Evolutionary conservation across 1,140 invertebrate species (phyloP).

Genomic region (Drosophila sp.): DNA sequence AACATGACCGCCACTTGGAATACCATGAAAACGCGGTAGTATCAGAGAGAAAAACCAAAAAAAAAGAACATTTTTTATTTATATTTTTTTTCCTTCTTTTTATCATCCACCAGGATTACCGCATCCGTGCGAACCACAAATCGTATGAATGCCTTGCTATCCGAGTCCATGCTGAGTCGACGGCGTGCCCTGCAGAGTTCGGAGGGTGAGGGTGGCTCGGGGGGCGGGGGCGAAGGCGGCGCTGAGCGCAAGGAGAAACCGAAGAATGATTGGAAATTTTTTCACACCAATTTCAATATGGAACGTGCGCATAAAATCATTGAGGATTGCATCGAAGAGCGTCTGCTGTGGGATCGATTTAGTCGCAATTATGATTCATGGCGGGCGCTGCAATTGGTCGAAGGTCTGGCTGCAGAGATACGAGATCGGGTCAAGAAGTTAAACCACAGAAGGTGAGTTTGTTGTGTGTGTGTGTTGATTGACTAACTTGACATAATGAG

Average conservation of each 20-base stretch:
- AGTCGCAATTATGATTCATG: slow-evolving; percentile 80
- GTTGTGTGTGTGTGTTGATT: not conserved
- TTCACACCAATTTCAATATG: slow-evolving; percentile 82
- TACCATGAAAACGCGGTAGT: slow-evolving; percentile 73
- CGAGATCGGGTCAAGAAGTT: slow-evolving; percentile 76
- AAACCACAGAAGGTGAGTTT: slow-evolving; percentile 76
- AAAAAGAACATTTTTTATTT: not conserved
- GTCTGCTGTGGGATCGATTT: slow-evolving; percentile 79
- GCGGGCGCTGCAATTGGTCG: slow-evolving; percentile 73
- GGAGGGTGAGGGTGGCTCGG: slow-evolving; percentile 30
- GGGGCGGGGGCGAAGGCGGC: slow-evolving; percentile 21
- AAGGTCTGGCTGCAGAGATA: slow-evolving; percentile 74
- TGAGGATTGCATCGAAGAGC: slow-evolving; percentile 77
- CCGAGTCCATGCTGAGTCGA: slow-evolving; percentile 74
- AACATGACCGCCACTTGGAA: slow-evolving; percentile 65
- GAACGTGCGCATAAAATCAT: slow-evolving; percentile 78
- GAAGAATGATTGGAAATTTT: slow-evolving; percentile 77
- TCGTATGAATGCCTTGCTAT: slow-evolving; percentile 80
- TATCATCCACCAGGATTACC: slow-evolving; percentile 62
- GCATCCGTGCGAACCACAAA: slow-evolving; percentile 81
- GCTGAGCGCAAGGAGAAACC: slow-evolving; percentile 66
- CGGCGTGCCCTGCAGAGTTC: slow-evolving; percentile 58
- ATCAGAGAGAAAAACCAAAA: not conserved
- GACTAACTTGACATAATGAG: not conserved
- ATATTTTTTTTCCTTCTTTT: slow-evolving; percentile 23